phyloP scores from a whole-genome alignment of 2,888 invertebrate species.

The Oligia latruncula region DNA sequence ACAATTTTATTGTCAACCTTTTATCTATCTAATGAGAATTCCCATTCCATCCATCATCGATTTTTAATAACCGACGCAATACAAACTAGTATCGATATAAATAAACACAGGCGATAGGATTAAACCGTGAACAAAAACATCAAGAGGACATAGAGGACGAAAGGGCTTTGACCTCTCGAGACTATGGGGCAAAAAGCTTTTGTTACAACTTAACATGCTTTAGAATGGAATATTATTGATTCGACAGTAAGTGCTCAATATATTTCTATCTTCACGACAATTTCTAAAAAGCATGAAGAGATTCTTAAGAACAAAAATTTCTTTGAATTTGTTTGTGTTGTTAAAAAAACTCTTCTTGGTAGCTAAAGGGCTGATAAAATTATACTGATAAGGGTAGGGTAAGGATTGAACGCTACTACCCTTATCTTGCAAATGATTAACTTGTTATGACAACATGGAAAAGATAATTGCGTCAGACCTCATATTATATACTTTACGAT shows the following conservation, averaged over 20 bases:
- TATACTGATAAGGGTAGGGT: conserved; percentile 6
- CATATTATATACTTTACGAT: too few species aligned
- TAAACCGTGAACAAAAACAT: conserved; percentile 58
- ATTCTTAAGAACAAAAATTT: background rate
- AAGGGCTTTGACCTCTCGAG: conserved; percentile 61
- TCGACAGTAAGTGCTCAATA: background rate
- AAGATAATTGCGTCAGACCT: background rate
- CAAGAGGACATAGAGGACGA: conserved; percentile 57
- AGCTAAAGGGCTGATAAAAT: conserved; percentile 2
- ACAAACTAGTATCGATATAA: conserved; percentile 57
- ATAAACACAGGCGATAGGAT: conserved; percentile 51
- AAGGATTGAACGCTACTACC: background rate
- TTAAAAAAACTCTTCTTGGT: background rate
- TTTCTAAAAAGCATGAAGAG: conserved; percentile 5
- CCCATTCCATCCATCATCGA: conserved; percentile 10
- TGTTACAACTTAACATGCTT: conserved; percentile 18
- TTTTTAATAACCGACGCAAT: conserved; percentile 37
- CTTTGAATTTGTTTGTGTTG: background rate
- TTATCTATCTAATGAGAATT: conserved; percentile 28
- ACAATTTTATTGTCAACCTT: background rate
- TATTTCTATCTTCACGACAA: background rate
- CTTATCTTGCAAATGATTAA: conserved; percentile 8
- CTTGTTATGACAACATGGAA: background rate
- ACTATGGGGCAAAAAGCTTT: conserved; percentile 35
- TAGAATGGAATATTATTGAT: conserved; percentile 21